Conservation (phyloP, 2,113 vertebrate genomes). For the Actenoides hombroni region DNA sequence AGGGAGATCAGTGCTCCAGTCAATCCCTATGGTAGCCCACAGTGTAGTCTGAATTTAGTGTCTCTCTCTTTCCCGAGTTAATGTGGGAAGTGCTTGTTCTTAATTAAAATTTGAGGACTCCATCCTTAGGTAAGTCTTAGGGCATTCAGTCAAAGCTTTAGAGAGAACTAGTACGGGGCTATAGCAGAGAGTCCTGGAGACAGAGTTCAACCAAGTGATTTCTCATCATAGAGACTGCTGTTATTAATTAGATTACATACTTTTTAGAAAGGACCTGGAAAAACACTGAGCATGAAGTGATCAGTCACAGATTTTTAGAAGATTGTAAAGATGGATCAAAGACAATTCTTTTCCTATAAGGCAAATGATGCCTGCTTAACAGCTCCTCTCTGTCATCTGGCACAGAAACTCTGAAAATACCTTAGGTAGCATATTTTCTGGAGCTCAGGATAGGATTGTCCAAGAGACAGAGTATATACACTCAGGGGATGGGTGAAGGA, state of each 20-base stretch:
- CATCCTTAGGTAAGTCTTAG: neutral
- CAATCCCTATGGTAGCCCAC: neutral
- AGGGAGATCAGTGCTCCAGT: neutral
- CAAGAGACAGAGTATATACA: neutral
- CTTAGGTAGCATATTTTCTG: neutral
- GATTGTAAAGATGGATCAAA: neutral
- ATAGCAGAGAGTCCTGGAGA: neutral
- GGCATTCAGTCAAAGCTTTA: neutral
- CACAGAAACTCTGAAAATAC: neutral
- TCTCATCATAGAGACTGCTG: neutral
- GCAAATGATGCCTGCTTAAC: neutral
- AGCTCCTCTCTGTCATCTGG: neutral
- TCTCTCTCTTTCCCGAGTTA: neutral
- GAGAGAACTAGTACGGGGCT: neutral
- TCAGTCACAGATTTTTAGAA: neutral
- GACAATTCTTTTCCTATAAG: neutral
- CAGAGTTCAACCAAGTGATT: neutral
- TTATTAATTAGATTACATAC: neutral
- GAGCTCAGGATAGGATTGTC: neutral
- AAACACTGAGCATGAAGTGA: neutral
- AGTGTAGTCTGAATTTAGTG: neutral
- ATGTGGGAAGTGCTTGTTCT: neutral
- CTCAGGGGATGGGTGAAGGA: neutral
- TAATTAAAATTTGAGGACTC: neutral
- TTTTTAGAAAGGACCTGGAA: neutral